Evolutionary conservation across 1,140 invertebrate species (phyloP).

Genomic region (Galendromus occidentalis): DNA sequence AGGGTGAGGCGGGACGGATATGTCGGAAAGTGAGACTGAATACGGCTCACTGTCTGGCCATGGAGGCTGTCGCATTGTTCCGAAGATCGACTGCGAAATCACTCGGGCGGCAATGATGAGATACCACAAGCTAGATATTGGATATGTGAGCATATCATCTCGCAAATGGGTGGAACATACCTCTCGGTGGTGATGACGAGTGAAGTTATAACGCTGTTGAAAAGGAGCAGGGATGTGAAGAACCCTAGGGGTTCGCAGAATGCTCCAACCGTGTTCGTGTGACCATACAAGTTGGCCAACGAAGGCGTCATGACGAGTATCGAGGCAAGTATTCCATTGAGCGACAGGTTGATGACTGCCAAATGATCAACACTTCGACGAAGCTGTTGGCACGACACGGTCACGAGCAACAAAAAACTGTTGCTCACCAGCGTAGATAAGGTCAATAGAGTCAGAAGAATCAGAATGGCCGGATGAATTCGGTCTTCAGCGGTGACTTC

Average conservation of each 20-base stretch:
- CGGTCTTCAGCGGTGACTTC: neutral
- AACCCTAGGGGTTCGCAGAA: neutral
- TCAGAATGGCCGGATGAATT: neutral
- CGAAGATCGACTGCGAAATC: no score
- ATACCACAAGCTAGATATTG: no score
- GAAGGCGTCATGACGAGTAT: neutral
- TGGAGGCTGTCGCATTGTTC: no score
- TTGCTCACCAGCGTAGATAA: neutral
- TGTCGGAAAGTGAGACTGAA: no score
- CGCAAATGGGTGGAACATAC: neutral
- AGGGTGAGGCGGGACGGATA: no score
- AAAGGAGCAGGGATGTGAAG: slow-evolving; percentile 1
- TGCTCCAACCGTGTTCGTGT: neutral
- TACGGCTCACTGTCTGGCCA: no score
- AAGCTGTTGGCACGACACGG: neutral
- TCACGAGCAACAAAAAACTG: neutral
- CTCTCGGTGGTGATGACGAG: slow-evolving; percentile 6
- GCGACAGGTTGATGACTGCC: slow-evolving; percentile 1
- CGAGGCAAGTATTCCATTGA: neutral
- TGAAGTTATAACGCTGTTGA: slow-evolving; percentile 7
- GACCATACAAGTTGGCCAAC: neutral
- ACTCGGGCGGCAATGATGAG: no score
- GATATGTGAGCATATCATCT: no score
- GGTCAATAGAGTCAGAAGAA: neutral
- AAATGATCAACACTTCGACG: neutral